Evolutionary conservation across 2,888 invertebrate species (phyloP).

Genomic region (Germaria angustata): DNA sequence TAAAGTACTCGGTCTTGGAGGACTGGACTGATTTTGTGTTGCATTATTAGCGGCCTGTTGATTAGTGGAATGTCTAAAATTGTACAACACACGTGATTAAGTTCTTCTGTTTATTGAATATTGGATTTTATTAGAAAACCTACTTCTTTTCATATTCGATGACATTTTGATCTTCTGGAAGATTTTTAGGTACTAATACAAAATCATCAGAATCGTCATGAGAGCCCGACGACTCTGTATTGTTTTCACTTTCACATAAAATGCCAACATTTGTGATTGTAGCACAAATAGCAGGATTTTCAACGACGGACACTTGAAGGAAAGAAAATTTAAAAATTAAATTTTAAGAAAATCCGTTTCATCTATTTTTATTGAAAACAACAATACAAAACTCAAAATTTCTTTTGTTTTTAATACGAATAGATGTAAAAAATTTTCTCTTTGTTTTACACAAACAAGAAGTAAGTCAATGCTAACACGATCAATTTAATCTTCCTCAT

Average conservation of each 20-base stretch:
- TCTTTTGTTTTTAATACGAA: too few relatives aligned
- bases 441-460: too few relatives aligned
- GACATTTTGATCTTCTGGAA: slow-evolving; percentile 82
- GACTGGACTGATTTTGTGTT: slow-evolving; percentile 81
- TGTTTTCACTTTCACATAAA: slow-evolving; percentile 80
- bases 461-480: too few relatives aligned
- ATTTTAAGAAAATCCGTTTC: too few relatives aligned
- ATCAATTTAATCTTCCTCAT: too few relatives aligned
- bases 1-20: slow-evolving; percentile 85
- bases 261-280: slow-evolving; percentile 82
- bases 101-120: neutral
- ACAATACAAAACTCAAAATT: too few relatives aligned
- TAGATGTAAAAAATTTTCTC: too few relatives aligned
- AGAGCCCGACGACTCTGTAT: slow-evolving; percentile 83
- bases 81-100: neutral
- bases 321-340: too few relatives aligned
- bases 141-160: slow-evolving; percentile 77
- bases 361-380: too few relatives aligned
- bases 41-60: slow-evolving; percentile 66
- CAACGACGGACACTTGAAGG: slow-evolving; percentile 81
- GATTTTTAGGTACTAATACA: slow-evolving; percentile 88
- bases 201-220: slow-evolving; percentile 89
- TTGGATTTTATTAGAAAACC: slow-evolving; percentile 32
- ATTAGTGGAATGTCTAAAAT: slow-evolving; percentile 70
- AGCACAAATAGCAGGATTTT: slow-evolving; percentile 82